Evolutionary conservation across 2,113 vertebrate genomes (phyloP).

Genomic region (Vidua macroura): DNA sequence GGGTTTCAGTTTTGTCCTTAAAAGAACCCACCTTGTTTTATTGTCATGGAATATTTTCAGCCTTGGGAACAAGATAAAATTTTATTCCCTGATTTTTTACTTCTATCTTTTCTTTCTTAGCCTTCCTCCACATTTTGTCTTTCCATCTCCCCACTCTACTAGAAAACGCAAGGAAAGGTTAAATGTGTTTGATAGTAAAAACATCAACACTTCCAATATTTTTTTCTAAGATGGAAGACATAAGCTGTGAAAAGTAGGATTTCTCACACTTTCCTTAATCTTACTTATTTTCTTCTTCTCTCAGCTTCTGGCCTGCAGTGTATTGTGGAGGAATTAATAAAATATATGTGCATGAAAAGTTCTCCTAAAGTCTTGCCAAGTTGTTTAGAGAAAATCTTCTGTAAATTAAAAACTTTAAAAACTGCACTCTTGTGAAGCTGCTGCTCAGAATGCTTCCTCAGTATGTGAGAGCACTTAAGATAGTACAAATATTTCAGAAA

Average conservation of each 20-base stretch:
- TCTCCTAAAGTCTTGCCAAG: neutral
- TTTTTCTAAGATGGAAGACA: neutral
- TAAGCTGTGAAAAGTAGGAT: neutral
- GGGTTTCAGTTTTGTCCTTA: neutral
- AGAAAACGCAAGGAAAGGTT: neutral
- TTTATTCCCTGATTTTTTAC: neutral
- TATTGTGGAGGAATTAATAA: neutral
- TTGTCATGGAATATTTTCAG: neutral
- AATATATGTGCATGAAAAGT: neutral
- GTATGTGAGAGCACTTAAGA: neutral
- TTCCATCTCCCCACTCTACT: neutral
- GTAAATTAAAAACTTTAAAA: neutral
- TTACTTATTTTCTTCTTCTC: neutral
- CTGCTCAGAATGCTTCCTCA: neutral
- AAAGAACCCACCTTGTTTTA: neutral
- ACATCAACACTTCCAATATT: neutral
- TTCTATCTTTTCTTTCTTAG: neutral
- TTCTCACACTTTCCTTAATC: neutral
- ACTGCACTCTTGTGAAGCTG: neutral
- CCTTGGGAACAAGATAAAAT: neutral
- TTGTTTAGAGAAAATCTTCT: neutral
- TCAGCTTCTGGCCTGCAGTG: neutral
- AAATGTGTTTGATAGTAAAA: neutral
- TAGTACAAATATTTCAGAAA: neutral
- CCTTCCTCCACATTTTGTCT: neutral